Conservation (phyloP, 2,797 vertebrate genomes). For the Rhabdophis nuchalis region DNA sequence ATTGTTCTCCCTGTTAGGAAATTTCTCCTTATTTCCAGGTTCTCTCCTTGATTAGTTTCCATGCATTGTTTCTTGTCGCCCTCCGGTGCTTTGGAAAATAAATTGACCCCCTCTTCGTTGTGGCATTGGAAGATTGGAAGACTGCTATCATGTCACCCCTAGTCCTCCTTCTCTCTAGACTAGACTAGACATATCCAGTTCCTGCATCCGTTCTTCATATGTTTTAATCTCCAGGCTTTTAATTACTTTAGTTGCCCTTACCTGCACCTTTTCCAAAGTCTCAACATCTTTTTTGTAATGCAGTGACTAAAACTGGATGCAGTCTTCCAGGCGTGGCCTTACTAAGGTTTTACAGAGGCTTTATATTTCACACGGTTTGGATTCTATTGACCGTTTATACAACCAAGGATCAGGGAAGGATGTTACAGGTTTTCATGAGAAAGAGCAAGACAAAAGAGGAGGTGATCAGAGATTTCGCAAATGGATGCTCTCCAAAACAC, state of each 20-base stretch:
- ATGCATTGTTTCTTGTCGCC: background rate
- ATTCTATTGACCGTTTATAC: background rate
- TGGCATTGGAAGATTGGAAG: background rate
- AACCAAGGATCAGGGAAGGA: background rate
- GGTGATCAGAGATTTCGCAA: background rate
- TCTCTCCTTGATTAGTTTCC: background rate
- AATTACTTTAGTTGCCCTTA: background rate
- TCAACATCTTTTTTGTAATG: background rate
- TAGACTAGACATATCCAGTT: background rate
- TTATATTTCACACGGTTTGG: background rate
- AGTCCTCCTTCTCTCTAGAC: background rate
- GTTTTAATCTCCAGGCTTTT: background rate
- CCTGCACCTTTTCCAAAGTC: background rate
- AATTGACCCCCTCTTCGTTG: background rate
- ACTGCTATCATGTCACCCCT: background rate
- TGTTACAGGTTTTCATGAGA: background rate
- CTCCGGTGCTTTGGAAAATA: background rate
- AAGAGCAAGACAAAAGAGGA: background rate
- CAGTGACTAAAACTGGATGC: background rate
- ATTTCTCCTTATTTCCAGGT: background rate
- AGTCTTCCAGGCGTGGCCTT: background rate
- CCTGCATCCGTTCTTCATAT: background rate
- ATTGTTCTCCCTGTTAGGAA: background rate
- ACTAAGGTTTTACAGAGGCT: background rate
- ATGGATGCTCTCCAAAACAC: background rate